Evolutionary conservation across 2,797 vertebrate species (phyloP), one percentile per base, ranked within the genome.

Genomic region (Macropus fuliginosus): DNA sequence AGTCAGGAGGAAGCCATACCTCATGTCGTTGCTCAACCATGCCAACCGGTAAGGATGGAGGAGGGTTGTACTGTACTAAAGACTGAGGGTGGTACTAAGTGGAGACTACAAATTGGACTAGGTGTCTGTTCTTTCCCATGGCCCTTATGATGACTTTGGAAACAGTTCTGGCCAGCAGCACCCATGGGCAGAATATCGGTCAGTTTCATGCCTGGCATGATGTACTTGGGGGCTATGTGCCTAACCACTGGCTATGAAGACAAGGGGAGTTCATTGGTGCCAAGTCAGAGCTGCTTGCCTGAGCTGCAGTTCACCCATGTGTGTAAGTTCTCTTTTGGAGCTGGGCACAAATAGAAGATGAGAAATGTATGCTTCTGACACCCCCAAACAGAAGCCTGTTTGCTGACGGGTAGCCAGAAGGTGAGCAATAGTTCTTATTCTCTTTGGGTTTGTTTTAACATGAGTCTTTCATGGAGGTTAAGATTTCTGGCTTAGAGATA

Each of bases 361-460:
- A 93, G 96, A 54, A 94, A 95, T 94, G 56, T 27, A 40, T 55
- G 74, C 90, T 56, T 95, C 91, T 95, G 92, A 97, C 29, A n/a
- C 92, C 95, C 94, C 94, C 91, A 93, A 92, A 92, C 54, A 97
- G 94, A 97, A 93, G 55, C 10, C 50, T 94, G 0, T 94, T 95
- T 97, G 66, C 94, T 97, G 92, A 97, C 96, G 54, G 89, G n/a
- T 13, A 97, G 91, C 28, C 56, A 96, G 92, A 94, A 97, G 74
- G 12, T 93, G 46, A 97, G 93, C 91, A 95, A n/a, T 54, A 46
- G 40, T 55, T 97, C 34, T 96, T 56, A 91, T 62, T 57, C 50
- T 95, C 50, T 81, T 52, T 94, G 81, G 87, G 1, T 97, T 95
- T 96, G 62, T 97, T 96, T 54, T 81, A 94, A 95, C 13, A 29